Evolutionary conservation across 2,113 vertebrate species (phyloP).

Genomic region (Odobenus rosmarus): DNA sequence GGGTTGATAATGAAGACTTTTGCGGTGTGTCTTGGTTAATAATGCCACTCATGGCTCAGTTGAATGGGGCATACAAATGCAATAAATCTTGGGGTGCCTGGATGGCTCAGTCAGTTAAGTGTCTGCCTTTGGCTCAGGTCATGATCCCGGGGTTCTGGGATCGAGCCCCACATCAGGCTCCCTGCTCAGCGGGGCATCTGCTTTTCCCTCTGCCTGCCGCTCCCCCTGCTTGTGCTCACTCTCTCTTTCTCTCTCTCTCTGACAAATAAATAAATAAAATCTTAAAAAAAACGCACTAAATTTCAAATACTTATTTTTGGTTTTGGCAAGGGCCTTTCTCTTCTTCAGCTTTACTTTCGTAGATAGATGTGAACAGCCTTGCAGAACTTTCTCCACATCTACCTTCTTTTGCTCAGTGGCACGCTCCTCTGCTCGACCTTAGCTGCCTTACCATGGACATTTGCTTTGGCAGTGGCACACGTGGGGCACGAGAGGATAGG

Average conservation of each 20-base stretch:
- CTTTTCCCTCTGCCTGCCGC: too few species aligned
- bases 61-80: not conserved
- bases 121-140: not conserved
- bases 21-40: not conserved
- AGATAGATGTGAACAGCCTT: rapidly evolving
- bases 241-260: too few species aligned
- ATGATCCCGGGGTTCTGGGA: not conserved
- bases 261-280: too few species aligned
- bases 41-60: rapidly evolving
- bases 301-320: too few species aligned
- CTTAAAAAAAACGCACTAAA: not conserved
- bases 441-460: not conserved
- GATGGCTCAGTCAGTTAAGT: not conserved
- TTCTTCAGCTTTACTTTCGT: not conserved
- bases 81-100: not conserved
- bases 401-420: not conserved
- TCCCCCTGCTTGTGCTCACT: too few species aligned
- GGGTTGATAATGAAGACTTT: not conserved
- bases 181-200: too few species aligned
- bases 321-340: not conserved
- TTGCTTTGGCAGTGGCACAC: not conserved
- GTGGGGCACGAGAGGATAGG: not conserved
- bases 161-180: not conserved
- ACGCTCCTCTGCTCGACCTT: not conserved
- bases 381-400: rapidly evolving